Percentiles rank a stretch among this genome's conserved stretches.
These are phyloP conservation scores for Formica exsecta DNA, from an alignment of 1,140 invertebrate genomes.

Conservation along the genomic window DNA sequence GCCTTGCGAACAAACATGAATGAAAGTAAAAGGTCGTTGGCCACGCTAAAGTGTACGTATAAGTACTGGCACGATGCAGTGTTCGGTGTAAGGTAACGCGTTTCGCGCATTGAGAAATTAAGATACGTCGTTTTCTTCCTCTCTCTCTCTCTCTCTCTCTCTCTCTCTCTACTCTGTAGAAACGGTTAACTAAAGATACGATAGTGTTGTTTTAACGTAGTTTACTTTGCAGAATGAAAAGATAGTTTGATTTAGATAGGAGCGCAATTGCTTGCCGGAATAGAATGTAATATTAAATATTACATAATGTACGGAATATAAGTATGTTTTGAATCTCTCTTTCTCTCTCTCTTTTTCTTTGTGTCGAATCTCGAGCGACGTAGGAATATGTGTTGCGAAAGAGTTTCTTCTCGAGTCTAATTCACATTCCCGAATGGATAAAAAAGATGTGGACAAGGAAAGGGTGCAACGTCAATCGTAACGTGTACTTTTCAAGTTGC, in stretches of 20 bases:
- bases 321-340: neutral
- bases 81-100: neutral
- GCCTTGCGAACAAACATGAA: neutral
- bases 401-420: neutral
- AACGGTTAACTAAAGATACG: neutral
- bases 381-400: neutral
- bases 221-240: neutral
- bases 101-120: neutral
- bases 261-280: neutral
- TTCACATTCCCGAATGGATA: neutral
- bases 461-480: neutral
- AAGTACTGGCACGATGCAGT: conserved; percentile 13
- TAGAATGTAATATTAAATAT: neutral
- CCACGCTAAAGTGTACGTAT: neutral
- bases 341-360: no score
- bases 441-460: no score
- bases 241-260: neutral
- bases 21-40: conserved; percentile 19
- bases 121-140: neutral
- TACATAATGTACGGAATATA: neutral
- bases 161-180: neutral
- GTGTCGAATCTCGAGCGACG: neutral
- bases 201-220: neutral
- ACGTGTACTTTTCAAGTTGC: neutral
- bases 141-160: neutral